Evolutionary conservation across 1,140 invertebrate species (phyloP).

Genomic region (Notospermus geniculatus): DNA sequence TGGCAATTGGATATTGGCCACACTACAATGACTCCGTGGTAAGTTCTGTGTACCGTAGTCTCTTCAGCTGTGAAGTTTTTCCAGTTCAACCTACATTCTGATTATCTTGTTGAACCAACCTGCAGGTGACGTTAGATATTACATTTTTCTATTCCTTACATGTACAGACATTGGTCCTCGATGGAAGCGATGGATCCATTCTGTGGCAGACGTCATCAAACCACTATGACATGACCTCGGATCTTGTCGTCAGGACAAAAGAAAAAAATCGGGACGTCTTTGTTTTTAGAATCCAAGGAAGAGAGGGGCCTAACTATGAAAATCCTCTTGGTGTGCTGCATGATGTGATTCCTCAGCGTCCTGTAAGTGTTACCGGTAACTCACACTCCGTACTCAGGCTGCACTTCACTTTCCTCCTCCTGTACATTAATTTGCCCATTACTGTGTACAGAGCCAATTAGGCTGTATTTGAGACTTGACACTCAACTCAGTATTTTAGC

Average conservation of each 20-base stretch:
- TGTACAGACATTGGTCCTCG: conserved; percentile 28
- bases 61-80: too few relatives aligned
- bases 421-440: too few relatives aligned
- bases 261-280: conserved; percentile 32
- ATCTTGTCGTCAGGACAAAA: conserved; percentile 27
- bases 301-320: conserved; percentile 26
- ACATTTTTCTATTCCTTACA: not conserved
- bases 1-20: conserved; percentile 40
- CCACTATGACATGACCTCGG: conserved; percentile 31
- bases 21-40: conserved; percentile 33
- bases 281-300: conserved; percentile 34
- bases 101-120: too few relatives aligned
- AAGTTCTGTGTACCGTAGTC: too few relatives aligned
- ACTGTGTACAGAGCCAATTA: too few relatives aligned
- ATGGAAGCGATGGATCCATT: conserved; percentile 29
- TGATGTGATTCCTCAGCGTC: conserved; percentile 20
- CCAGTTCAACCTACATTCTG: not conserved
- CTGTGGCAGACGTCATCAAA: conserved; percentile 24
- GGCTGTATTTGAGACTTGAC: too few relatives aligned
- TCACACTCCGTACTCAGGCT: too few relatives aligned
- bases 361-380: conserved; percentile 1
- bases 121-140: too few relatives aligned
- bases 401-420: too few relatives aligned
- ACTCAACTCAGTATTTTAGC: too few relatives aligned
- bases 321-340: conserved; percentile 30